Conservation (phyloP, 1,140 invertebrate genomes). For the Drosophila navojoa region DNA sequence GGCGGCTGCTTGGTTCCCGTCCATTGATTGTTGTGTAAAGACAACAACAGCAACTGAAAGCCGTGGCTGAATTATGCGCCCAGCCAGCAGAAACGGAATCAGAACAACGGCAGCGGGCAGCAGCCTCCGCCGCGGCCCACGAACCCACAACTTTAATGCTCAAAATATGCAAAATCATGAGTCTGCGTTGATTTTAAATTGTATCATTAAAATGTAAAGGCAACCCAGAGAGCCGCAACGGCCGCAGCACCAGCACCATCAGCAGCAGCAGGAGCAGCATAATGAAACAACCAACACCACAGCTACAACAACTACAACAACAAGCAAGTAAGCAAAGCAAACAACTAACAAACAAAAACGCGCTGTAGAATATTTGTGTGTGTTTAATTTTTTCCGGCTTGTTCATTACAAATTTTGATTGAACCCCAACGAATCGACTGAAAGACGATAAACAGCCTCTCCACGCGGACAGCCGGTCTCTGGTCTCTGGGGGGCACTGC, state of each 20-base stretch:
- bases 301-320: conserved; percentile 7
- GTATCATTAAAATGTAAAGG: conserved; percentile 77
- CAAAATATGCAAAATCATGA: conserved; percentile 81
- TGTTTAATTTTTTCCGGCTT: conserved; percentile 73
- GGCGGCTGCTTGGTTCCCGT: conserved; percentile 48
- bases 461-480: conserved; percentile 10
- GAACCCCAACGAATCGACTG: conserved; percentile 49
- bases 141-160: conserved; percentile 68
- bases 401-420: conserved; percentile 80
- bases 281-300: conserved; percentile 66
- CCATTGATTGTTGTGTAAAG: conserved; percentile 72
- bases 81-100: conserved; percentile 42
- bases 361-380: conserved; percentile 44
- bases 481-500: conserved; percentile 18
- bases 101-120: conserved; percentile 14
- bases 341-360: conserved; percentile 29
- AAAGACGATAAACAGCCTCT: conserved; percentile 22
- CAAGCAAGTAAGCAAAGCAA: conserved; percentile 29
- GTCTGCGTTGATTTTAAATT: conserved; percentile 82
- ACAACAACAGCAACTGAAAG: conserved; percentile 37
- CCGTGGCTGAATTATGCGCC: conserved; percentile 71
- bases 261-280: conserved; percentile 30
- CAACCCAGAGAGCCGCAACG: conserved; percentile 25
- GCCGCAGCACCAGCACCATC: conserved; percentile 20
- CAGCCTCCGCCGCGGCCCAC: conserved; percentile 17